A percentile compares a stretch with the other conserved stretches of the same genome.
phyloP scores from a whole-genome alignment of 2,888 invertebrate genomes.

The Carterocephalus palaemon region DNA sequence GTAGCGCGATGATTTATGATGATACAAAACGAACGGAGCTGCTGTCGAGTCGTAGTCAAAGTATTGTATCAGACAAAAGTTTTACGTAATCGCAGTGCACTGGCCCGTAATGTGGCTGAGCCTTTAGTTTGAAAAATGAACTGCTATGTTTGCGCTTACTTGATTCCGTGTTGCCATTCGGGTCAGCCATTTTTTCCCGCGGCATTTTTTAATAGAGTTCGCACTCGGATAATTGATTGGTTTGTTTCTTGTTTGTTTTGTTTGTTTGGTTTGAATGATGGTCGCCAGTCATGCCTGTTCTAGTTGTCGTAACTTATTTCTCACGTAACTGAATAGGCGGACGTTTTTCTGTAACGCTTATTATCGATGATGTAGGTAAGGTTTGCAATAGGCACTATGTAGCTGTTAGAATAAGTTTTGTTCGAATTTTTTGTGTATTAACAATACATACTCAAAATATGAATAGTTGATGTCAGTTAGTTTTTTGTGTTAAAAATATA shows the following conservation, averaged over 20 bases:
- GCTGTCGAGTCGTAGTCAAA: too few relatives aligned
- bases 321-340: slow-evolving; percentile 13
- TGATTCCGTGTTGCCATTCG: slow-evolving; percentile 44
- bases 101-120: too few relatives aligned
- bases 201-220: slow-evolving; percentile 28
- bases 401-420: not conserved
- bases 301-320: slow-evolving; percentile 16
- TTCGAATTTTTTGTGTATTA: too few relatives aligned
- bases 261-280: slow-evolving; percentile 24
- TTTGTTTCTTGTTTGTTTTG: slow-evolving; percentile 20
- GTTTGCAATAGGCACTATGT: not conserved
- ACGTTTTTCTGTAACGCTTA: slow-evolving; percentile 4
- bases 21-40: too few relatives aligned
- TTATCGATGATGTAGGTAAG: slow-evolving; percentile 2
- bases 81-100: too few relatives aligned
- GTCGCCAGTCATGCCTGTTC: slow-evolving; percentile 17
- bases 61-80: too few relatives aligned
- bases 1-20: too few relatives aligned
- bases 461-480: not conserved
- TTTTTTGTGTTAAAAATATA: too few relatives aligned
- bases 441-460: not conserved
- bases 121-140: slow-evolving; percentile 37
- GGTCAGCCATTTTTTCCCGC: slow-evolving; percentile 28
- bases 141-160: slow-evolving; percentile 55
- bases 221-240: slow-evolving; percentile 27